Evolutionary conservation across 1,140 invertebrate species (phyloP).

Genomic region (Drosophila pectinifera): DNA sequence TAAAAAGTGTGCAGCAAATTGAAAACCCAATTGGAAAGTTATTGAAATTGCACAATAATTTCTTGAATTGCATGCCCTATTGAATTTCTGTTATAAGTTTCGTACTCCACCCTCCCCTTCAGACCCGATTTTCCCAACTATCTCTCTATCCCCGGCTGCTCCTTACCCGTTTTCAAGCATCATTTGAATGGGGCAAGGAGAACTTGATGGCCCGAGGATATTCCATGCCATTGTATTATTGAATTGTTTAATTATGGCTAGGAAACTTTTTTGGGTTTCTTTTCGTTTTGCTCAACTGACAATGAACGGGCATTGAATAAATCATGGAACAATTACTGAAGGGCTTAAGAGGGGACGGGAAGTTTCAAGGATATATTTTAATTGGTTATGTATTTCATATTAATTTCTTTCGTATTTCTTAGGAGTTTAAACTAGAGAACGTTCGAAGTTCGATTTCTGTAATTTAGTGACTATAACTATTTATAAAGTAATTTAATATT

Average conservation of each 20-base stretch:
- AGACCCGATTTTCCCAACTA: slow-evolving; percentile 14
- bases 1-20: slow-evolving; percentile 79
- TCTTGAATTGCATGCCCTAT: slow-evolving; percentile 82
- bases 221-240: slow-evolving; percentile 43
- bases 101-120: slow-evolving; percentile 3
- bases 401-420: too few species aligned
- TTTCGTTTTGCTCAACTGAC: slow-evolving; percentile 17
- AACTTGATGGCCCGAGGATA: slow-evolving; percentile 38
- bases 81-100: slow-evolving; percentile 78
- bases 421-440: too few species aligned
- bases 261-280: slow-evolving; percentile 29
- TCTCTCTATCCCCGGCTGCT: slow-evolving; percentile 13
- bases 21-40: slow-evolving; percentile 83
- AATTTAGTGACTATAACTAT: too few species aligned
- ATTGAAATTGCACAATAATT: slow-evolving; percentile 84
- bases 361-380: background rate
- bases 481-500: too few species aligned
- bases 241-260: slow-evolving; percentile 47
- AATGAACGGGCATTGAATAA: slow-evolving; percentile 22
- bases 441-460: too few species aligned
- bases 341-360: background rate
- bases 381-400: background rate
- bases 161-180: slow-evolving; percentile 39
- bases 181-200: slow-evolving; percentile 45
- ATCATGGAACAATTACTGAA: slow-evolving; percentile 25